phyloP scores from a whole-genome alignment of 2,888 invertebrate species.

The Eurytoma californica region DNA sequence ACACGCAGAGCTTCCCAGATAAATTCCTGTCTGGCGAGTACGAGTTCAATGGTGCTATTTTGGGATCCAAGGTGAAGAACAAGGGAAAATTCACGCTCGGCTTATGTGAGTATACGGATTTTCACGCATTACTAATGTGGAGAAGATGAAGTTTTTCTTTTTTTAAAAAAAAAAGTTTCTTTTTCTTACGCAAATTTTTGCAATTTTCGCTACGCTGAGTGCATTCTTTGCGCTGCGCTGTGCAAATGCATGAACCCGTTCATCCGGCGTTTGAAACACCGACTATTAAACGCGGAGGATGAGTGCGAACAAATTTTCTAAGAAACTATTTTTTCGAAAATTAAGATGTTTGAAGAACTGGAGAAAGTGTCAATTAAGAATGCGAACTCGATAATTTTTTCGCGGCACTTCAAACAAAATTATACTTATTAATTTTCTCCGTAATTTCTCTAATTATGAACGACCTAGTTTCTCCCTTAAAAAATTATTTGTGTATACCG shows the following conservation, averaged over 20 bases:
- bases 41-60: slow-evolving; percentile 80
- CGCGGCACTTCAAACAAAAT: neutral
- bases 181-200: neutral
- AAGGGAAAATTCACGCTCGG: slow-evolving; percentile 86
- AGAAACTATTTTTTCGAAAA: neutral
- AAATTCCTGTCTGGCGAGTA: slow-evolving; percentile 84
- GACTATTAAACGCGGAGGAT: neutral
- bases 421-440: slow-evolving; percentile 30
- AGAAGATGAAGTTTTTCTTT: neutral
- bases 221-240: neutral
- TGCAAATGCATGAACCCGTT: neutral
- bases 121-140: neutral
- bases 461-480: slow-evolving; percentile 21
- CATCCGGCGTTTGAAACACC: neutral
- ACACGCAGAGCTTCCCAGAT: slow-evolving; percentile 89
- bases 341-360: neutral
- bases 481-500: neutral
- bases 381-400: neutral
- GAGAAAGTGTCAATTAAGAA: neutral
- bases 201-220: neutral
- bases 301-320: neutral
- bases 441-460: slow-evolving; percentile 19
- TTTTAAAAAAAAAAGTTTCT: neutral
- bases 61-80: slow-evolving; percentile 80
- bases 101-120: slow-evolving; percentile 76